Evolutionary conservation across 2,797 vertebrate species (phyloP).

Genomic region (Chaunax sp.): DNA sequence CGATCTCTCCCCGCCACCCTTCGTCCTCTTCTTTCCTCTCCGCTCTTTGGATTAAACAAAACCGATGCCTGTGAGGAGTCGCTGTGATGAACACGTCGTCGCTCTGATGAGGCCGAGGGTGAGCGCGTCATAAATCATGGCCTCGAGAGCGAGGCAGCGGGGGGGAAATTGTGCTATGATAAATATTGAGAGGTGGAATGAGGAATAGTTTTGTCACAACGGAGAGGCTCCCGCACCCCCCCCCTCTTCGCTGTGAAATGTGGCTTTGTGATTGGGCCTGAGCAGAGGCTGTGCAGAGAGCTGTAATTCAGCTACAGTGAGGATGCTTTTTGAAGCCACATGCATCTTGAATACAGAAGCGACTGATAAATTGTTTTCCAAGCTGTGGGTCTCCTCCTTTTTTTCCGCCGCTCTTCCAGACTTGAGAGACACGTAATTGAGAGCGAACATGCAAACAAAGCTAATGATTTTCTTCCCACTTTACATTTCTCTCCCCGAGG

Average conservation of each 20-base stretch:
- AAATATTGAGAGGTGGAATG: slow-evolving; percentile 81
- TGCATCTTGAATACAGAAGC: slow-evolving; percentile 42
- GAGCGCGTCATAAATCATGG: slow-evolving; percentile 70
- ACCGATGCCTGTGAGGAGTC: slow-evolving; percentile 57
- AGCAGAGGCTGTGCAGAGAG: slow-evolving; percentile 42
- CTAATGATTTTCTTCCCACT: slow-evolving; percentile 74
- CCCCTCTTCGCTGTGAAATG: slow-evolving; percentile 65
- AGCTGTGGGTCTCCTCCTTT: slow-evolving; percentile 32
- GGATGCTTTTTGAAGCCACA: slow-evolving; percentile 54
- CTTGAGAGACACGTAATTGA: slow-evolving; percentile 70
- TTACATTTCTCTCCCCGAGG: slow-evolving; percentile 62
- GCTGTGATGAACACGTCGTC: slow-evolving; percentile 63
- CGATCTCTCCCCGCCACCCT: slow-evolving; percentile 20
- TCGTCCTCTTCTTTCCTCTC: background rate
- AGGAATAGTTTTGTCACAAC: slow-evolving; percentile 79
- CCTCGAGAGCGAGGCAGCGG: slow-evolving; percentile 51
- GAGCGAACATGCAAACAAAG: slow-evolving; percentile 76
- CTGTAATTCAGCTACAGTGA: slow-evolving; percentile 59
- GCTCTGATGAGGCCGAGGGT: slow-evolving; percentile 55
- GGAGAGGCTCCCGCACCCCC: slow-evolving; percentile 47
- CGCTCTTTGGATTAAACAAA: slow-evolving; percentile 70
- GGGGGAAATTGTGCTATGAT: slow-evolving; percentile 75
- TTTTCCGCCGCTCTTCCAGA: slow-evolving; percentile 37
- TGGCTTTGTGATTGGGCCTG: slow-evolving; percentile 69
- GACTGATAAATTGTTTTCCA: slow-evolving; percentile 63